Evolutionary conservation across 2,113 vertebrate species (phyloP), one percentile per base, ranked within the genome.

Genomic region (Cricetomys ansorgei): DNA sequence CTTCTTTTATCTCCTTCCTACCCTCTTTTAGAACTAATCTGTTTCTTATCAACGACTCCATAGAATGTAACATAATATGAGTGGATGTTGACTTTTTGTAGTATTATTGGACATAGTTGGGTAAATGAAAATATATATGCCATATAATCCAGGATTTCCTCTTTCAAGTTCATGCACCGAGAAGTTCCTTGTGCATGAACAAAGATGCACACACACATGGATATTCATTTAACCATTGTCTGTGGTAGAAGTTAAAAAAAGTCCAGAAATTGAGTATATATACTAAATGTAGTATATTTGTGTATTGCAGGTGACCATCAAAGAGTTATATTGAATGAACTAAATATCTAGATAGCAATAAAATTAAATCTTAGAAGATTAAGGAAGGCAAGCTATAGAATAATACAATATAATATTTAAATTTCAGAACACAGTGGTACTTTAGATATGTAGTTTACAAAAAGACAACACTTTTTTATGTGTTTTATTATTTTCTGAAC

Each of bases 111-210:
- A n/a, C 67, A 62, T 69, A 70, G 91, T 62, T 88, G 50, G 88
- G 25, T 83, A 80, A 92, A 57, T 94, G 48, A 92, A 89, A 90
- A 92, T 79, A 29, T 75, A 65, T 29, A 86, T 85, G 64, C 64
- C 21, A 19, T 73, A 19, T 77, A 48, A 65, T 29, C n/a, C 85
- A 57, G 34, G 80, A 53, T 10, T 93, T 96, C 34, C 15, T 53
- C 31, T 85, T 96, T 37, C 16, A 96, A 81, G 92, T 93, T 81
- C 86, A 93, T 81, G 57, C 23, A 81, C 50, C 72, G 25, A 65
- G 80, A 75, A 67, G 21, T 40, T 11, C 57, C 25, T 81, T 16
- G 19, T 86, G 13, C 91, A 2, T 87, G 8, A 67, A 84, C n/a
- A 91, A 88, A 88, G 8, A 25, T 67, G 23, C 25, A 31, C 4